These are phyloP conservation scores for Microvelia longipes DNA, from an alignment of 1,140 invertebrate species.

Conservation along the genomic window DNA sequence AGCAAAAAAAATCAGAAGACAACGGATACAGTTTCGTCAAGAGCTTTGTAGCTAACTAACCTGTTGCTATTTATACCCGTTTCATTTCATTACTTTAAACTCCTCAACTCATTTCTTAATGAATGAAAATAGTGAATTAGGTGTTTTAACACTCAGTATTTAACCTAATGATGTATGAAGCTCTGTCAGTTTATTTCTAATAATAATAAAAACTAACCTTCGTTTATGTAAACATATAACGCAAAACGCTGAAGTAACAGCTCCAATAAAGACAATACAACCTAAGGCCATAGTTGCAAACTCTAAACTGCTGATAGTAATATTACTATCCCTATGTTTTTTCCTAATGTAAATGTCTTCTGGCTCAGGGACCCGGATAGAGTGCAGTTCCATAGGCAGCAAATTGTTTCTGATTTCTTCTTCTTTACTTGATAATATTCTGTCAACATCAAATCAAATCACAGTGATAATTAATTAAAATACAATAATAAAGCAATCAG, in stretches of 20 bases:
- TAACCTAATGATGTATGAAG: too few species aligned
- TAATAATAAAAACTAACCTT: too few species aligned
- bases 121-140: too few species aligned
- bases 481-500: too few species aligned
- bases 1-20: too few species aligned
- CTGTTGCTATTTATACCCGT: too few species aligned
- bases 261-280: slow-evolving; percentile 60
- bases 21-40: too few species aligned
- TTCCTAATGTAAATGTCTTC: slow-evolving; percentile 9
- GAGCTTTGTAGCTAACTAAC: too few species aligned
- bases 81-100: too few species aligned
- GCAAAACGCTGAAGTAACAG: slow-evolving; percentile 56
- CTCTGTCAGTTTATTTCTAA: too few species aligned
- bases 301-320: slow-evolving; percentile 49
- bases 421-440: slow-evolving; percentile 32
- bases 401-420: slow-evolving; percentile 40
- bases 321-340: not conserved
- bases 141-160: too few species aligned
- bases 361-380: slow-evolving; percentile 32
- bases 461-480: not conserved
- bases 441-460: slow-evolving; percentile 27
- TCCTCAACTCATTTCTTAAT: too few species aligned
- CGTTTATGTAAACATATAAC: slow-evolving; percentile 44
- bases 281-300: slow-evolving; percentile 60
- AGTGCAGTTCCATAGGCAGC: slow-evolving; percentile 37